Base-by-base conservation (phyloP, 2,113 vertebrate genomes). In the Brachionichthys hirsutus region DNA sequence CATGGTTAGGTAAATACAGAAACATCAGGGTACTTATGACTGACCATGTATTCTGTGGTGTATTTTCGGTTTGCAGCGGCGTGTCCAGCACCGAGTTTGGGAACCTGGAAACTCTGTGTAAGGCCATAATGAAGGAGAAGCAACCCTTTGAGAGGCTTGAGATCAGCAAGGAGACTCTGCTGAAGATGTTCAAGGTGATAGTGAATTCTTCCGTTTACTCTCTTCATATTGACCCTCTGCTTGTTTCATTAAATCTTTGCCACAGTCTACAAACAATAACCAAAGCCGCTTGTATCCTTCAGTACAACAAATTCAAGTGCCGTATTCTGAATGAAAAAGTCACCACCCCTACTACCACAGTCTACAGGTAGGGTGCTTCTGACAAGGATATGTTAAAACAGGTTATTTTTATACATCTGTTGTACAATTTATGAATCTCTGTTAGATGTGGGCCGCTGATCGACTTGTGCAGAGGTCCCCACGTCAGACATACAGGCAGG, bases 281-380 rank as follows among this genome's bases (percentile, higher is more conserved):
- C 4, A 1, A 9, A 51, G 1, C 1, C 20, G 5, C 35, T 49
- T 75, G 56, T 62, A 54, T 84, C 47, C 90, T 80, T 60, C 72
- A 98, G 97, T 99, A 99, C 80, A 99, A 99, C 85, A 94, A 97
- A 84, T 99, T 99, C 87, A 99, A 99, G 69, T 96, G 95, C 54
- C 94, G 97, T 20, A 99, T 99, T 80, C 81, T 99, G 86, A 97
- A 98, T 81, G 97, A 99, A 85, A 99, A 99, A 70, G 97, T 99
- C 53, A 94, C 78, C 58, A 97, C 95, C 14, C 94, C 95, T 43
- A 98, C 97, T 43, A 99, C 97, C 4, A 99, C 97, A 3, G 94
- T 99, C 10, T 99, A 99, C 82, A 95, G 96, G 97, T 98, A 64
- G 62, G 61, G 9, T 20, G 20, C 9, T 68, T 3, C 20, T 15